Evolutionary conservation across 2,888 invertebrate genomes (phyloP).

Genomic region (Colostygia pectinataria): DNA sequence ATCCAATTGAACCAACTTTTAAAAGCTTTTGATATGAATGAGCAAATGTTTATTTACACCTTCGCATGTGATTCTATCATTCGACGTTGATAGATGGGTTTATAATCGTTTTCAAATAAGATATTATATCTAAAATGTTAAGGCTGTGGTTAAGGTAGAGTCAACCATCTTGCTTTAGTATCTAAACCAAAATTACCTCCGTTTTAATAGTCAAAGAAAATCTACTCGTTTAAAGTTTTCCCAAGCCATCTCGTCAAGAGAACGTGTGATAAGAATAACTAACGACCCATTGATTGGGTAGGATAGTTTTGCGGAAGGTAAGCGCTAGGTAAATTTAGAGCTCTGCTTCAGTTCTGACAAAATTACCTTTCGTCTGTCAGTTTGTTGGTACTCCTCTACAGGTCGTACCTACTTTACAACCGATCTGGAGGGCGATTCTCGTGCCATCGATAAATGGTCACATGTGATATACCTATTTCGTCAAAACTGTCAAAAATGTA

Average conservation of each 20-base stretch:
- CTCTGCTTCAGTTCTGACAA: too few species aligned
- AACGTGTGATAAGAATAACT: conserved; percentile 17
- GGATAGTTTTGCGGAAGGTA: conserved; percentile 4
- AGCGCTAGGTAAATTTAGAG: too few species aligned
- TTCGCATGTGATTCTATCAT: neutral
- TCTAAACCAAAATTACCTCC: neutral
- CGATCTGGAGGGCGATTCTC: too few species aligned
- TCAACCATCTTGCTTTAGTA: too few species aligned
- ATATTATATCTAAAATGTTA: too few species aligned
- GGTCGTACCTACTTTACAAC: too few species aligned
- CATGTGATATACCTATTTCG: too few species aligned
- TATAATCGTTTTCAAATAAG: conserved; percentile 7
- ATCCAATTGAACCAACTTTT: conserved; percentile 6
- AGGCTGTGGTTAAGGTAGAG: too few species aligned
- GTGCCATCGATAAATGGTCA: too few species aligned
- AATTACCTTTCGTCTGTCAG: too few species aligned
- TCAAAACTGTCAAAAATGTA: too few species aligned
- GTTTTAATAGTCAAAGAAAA: neutral
- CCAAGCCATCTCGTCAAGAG: neutral
- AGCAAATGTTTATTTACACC: conserved; percentile 7
- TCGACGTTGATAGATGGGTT: conserved; percentile 16
- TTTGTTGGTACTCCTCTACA: too few species aligned
- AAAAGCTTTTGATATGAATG: conserved; percentile 7
- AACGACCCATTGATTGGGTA: conserved; percentile 18
- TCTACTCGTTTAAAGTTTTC: neutral